Conservation (phyloP, 1,140 invertebrate genomes). For the Drosophila azteca region DNA sequence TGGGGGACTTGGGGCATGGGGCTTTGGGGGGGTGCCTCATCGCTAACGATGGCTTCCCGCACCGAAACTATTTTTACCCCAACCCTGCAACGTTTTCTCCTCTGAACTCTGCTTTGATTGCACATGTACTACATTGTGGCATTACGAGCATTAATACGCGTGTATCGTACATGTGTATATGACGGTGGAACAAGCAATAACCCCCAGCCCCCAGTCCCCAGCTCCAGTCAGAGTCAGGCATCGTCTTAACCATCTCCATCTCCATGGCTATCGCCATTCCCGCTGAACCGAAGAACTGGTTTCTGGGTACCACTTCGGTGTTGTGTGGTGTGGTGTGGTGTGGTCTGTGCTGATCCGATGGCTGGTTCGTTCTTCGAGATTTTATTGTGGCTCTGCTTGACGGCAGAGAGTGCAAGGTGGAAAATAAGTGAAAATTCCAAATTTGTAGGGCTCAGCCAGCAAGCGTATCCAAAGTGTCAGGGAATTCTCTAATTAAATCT, state of each 20-base stretch:
- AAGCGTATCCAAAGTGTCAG: slow-evolving; percentile 61
- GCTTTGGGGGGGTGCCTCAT: background rate
- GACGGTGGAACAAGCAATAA: slow-evolving; percentile 71
- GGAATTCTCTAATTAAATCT: slow-evolving; percentile 65
- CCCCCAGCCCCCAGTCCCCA: slow-evolving; percentile 28
- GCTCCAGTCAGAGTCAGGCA: slow-evolving; percentile 10
- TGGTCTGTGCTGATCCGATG: slow-evolving; percentile 20
- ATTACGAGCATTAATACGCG: slow-evolving; percentile 53
- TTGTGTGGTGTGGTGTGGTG: slow-evolving; percentile 16
- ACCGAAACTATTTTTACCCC: slow-evolving; percentile 61
- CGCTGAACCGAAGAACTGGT: slow-evolving; percentile 53
- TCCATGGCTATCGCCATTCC: slow-evolving; percentile 29
- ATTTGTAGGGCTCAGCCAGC: slow-evolving; percentile 44
- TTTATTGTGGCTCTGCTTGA: slow-evolving; percentile 6
- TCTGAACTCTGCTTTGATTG: slow-evolving; percentile 61
- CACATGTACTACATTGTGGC: slow-evolving; percentile 50
- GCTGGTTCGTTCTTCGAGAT: slow-evolving; percentile 35
- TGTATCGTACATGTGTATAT: slow-evolving; percentile 58
- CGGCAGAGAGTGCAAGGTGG: slow-evolving; percentile 34
- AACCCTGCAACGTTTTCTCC: slow-evolving; percentile 38
- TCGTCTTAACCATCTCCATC: slow-evolving; percentile 19
- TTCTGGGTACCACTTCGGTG: slow-evolving; percentile 36
- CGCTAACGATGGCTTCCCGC: slow-evolving; percentile 30
- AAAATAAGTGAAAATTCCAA: slow-evolving; percentile 61
- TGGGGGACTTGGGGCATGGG: no score